phyloP scores from a whole-genome alignment of 2,113 vertebrate genomes.

The Dipodomys stephensi region DNA sequence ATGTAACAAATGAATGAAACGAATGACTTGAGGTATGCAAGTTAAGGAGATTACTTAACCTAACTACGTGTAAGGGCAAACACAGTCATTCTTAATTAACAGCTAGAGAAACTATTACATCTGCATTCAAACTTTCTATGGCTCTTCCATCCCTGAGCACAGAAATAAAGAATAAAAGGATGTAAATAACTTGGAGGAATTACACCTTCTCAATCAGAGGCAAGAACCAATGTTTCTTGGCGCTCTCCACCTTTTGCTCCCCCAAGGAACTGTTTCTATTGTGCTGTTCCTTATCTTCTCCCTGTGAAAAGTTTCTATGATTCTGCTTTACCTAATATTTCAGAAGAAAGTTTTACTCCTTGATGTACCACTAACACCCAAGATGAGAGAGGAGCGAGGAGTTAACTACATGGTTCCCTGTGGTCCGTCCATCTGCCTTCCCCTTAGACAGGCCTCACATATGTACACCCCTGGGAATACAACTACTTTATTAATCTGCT shows the following conservation, averaged over 20 bases:
- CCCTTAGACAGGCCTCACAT: not conserved
- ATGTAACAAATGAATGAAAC: not conserved
- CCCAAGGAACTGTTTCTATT: not conserved
- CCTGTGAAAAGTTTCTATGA: not conserved
- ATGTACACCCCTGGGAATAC: too few species aligned
- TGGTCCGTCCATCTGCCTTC: not conserved
- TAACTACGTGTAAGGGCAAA: not conserved
- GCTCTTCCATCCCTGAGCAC: not conserved
- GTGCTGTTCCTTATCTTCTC: not conserved
- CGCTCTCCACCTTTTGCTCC: too few species aligned
- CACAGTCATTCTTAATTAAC: not conserved
- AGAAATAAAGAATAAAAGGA: not conserved
- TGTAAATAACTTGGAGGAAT: not conserved
- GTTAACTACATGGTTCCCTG: not conserved
- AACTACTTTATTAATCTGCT: not conserved
- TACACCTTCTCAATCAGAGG: constrained; percentile 6
- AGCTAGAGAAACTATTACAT: not conserved
- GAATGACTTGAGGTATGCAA: not conserved
- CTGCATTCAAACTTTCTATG: not conserved
- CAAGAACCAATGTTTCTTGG: constrained; percentile 5
- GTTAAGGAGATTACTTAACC: not conserved
- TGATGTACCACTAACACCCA: not conserved
- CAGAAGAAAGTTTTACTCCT: not conserved
- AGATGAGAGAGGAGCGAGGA: not conserved
- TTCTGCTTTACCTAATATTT: not conserved